phyloP scores from a whole-genome alignment of 2,888 invertebrate species.

The Yponomeuta malinellus region DNA sequence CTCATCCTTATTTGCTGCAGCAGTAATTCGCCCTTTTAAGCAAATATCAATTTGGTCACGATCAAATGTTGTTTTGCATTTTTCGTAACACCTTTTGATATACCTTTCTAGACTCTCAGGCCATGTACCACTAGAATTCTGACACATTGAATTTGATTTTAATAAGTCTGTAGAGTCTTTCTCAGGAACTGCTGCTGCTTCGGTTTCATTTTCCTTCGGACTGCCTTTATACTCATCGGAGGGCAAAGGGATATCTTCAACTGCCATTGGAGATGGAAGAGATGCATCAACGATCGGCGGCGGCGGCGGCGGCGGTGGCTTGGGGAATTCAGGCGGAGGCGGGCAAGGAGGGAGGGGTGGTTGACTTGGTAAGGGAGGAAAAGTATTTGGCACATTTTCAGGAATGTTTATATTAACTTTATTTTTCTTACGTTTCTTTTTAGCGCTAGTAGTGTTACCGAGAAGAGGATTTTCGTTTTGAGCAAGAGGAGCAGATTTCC shows the following conservation, averaged over 20 bases:
- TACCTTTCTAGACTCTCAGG: conserved; percentile 89
- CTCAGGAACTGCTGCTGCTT: conserved; percentile 31
- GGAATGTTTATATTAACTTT: conserved; percentile 78
- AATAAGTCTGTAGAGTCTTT: conserved; percentile 47
- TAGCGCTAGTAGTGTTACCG: conserved; percentile 63
- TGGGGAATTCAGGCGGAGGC: conserved; percentile 55
- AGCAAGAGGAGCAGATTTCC: conserved; percentile 56
- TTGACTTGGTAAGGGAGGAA: conserved; percentile 75
- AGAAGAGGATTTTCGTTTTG: conserved; percentile 60
- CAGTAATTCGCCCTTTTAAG: conserved; percentile 94
- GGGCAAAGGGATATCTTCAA: conserved; percentile 58
- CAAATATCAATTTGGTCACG: conserved; percentile 96
- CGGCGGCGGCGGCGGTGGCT: conserved; percentile 45
- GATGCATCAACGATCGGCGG: conserved; percentile 50
- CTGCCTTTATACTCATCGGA: conserved; percentile 39
- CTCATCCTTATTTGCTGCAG: conserved; percentile 91
- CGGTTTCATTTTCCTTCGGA: conserved; percentile 33
- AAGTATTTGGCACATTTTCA: conserved; percentile 42
- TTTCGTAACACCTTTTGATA: conserved; percentile 93
- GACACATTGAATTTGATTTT: conserved; percentile 48
- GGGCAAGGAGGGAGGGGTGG: conserved; percentile 72
- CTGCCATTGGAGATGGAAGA: conserved; percentile 62
- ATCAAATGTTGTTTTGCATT: conserved; percentile 90
- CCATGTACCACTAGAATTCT: conserved; percentile 78
- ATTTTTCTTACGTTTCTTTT: conserved; percentile 86